Conservation (phyloP, 2,113 vertebrate species). For the Spizaetus ornatus region DNA sequence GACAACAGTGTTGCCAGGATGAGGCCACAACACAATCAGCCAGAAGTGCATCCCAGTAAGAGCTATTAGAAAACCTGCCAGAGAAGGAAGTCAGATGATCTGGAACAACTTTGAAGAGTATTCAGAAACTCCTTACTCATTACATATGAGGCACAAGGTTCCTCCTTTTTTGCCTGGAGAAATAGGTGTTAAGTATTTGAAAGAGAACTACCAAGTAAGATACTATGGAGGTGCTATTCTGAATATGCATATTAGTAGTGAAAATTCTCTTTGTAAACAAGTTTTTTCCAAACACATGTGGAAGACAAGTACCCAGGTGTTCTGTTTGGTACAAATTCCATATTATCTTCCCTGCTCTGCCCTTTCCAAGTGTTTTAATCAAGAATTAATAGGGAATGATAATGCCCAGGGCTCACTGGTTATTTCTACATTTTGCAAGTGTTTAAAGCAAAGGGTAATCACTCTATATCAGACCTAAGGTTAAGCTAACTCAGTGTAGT, state of each 20-base stretch:
- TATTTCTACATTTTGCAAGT: not conserved
- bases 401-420: not conserved
- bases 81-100: not conserved
- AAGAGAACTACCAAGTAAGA: not conserved
- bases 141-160: not conserved
- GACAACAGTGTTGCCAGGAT: not conserved
- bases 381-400: not conserved
- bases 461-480: not conserved
- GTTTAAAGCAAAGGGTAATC: not conserved
- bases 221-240: not conserved
- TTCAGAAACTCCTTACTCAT: not conserved
- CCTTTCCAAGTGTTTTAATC: not conserved
- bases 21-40: not conserved
- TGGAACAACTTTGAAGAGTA: not conserved
- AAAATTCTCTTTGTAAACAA: not conserved
- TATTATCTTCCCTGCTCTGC: not conserved
- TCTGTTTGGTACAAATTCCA: not conserved
- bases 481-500: not conserved
- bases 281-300: not conserved
- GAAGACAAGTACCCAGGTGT: accelerated
- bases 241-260: not conserved
- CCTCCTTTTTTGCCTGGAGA: not conserved
- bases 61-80: not conserved
- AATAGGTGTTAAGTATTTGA: not conserved
- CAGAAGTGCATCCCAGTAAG: not conserved